These are phyloP conservation scores for Eulemur rufifrons DNA, from an alignment of 2,113 vertebrate genomes.

Conservation along the genomic window DNA sequence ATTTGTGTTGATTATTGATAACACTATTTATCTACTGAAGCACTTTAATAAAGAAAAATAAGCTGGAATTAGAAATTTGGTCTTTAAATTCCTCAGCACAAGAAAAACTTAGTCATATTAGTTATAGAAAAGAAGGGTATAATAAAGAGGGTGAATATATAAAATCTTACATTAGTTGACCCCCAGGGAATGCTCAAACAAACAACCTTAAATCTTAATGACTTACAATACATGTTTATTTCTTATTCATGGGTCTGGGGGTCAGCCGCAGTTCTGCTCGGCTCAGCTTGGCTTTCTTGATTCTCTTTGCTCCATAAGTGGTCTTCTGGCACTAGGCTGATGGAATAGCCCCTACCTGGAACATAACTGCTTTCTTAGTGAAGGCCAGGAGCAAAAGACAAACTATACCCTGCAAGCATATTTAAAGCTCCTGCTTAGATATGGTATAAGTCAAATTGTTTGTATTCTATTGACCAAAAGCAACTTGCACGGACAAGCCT, in stretches of 20 bases:
- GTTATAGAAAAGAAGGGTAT: not conserved
- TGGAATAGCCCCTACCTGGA: not conserved
- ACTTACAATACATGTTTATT: not conserved
- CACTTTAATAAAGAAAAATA: constrained; percentile 71
- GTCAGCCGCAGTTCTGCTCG: not conserved
- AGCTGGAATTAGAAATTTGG: constrained; percentile 37
- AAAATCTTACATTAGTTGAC: not conserved
- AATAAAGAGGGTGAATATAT: not conserved
- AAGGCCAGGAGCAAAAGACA: not conserved
- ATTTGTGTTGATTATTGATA: constrained; percentile 41
- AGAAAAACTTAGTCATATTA: not conserved
- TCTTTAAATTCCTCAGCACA: constrained; percentile 47
- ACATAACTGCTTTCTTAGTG: not conserved
- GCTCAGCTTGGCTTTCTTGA: not conserved
- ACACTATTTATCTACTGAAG: constrained; percentile 53
- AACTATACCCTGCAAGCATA: not conserved
- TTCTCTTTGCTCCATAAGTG: not conserved
- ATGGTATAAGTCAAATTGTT: not conserved
- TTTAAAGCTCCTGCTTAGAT: not conserved
- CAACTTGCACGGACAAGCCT: not conserved
- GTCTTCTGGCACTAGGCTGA: not conserved
- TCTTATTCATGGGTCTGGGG: not conserved
- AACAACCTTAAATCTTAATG: constrained; percentile 2
- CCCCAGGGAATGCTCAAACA: not conserved
- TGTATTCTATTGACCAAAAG: not conserved